These are phyloP conservation scores for Hypotaenidia okinawae DNA, from an alignment of 2,797 vertebrate genomes.

Conservation along the genomic window DNA sequence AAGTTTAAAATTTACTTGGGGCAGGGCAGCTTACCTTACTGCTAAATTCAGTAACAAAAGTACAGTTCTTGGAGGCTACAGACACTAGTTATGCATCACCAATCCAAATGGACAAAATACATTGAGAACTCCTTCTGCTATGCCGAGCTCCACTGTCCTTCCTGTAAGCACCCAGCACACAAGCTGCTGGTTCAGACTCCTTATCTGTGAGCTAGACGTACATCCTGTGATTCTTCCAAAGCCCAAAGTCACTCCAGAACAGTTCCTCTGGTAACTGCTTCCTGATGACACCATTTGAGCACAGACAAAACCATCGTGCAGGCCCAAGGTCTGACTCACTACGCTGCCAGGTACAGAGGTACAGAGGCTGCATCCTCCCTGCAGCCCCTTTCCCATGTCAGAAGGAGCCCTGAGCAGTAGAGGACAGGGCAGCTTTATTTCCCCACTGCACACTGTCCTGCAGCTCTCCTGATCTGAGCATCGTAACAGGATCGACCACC, in stretches of 20 bases:
- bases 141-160: background rate
- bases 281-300: background rate
- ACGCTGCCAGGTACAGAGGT: no score
- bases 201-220: background rate
- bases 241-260: background rate
- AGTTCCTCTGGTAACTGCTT: background rate
- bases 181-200: background rate
- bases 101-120: background rate
- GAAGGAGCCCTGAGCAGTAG: background rate
- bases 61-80: background rate
- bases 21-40: background rate
- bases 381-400: background rate
- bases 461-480: background rate
- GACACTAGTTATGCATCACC: background rate
- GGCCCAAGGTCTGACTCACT: background rate
- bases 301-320: background rate
- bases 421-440: background rate
- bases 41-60: background rate
- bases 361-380: background rate
- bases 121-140: background rate
- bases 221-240: background rate
- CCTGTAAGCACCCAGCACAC: rapidly evolving
- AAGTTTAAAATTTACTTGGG: background rate
- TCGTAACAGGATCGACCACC: background rate
- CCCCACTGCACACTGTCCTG: background rate